These are phyloP conservation scores for Chondrosia reniformis DNA, from an alignment of 37 sponge, comb jelly and placozoan species.

Conservation along the genomic window DNA sequence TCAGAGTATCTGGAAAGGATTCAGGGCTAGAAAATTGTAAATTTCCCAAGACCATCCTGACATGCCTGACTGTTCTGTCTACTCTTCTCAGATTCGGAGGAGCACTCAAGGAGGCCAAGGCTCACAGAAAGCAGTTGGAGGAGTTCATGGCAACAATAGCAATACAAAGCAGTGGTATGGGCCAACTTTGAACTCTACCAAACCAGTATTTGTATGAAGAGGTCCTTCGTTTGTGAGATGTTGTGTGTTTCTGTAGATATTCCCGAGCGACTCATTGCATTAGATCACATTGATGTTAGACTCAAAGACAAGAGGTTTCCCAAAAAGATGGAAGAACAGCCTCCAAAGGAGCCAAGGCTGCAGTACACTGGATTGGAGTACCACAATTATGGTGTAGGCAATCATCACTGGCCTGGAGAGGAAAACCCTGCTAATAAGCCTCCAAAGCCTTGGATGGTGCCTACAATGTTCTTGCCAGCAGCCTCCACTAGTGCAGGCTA, in stretches of 20 bases:
- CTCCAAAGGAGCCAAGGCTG: not conserved
- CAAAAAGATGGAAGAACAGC: not conserved
- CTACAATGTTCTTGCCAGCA: not conserved
- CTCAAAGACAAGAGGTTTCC: constrained; percentile 13
- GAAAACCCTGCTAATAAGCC: not conserved
- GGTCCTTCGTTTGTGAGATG: no score
- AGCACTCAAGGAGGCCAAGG: no score
- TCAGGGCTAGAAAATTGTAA: constrained; percentile 46
- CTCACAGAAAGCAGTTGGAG: no score
- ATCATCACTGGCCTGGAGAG: constrained; percentile 21
- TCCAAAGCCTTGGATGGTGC: constrained; percentile 24
- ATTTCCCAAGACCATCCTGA: no score
- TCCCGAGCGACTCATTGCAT: not conserved
- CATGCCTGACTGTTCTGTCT: no score
- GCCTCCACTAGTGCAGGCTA: not conserved
- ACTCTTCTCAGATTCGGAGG: no score
- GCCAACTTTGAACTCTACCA: no score
- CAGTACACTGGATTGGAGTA: constrained; percentile 20
- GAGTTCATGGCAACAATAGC: no score
- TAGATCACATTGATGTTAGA: not conserved
- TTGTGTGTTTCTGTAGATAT: not conserved
- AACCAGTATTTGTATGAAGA: no score
- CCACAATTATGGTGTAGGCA: not conserved
- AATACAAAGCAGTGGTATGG: no score
- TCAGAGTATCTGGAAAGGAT: constrained; percentile 64